Base-by-base conservation (phyloP, 2,797 vertebrate genomes). In the Dallia pectoralis region DNA sequence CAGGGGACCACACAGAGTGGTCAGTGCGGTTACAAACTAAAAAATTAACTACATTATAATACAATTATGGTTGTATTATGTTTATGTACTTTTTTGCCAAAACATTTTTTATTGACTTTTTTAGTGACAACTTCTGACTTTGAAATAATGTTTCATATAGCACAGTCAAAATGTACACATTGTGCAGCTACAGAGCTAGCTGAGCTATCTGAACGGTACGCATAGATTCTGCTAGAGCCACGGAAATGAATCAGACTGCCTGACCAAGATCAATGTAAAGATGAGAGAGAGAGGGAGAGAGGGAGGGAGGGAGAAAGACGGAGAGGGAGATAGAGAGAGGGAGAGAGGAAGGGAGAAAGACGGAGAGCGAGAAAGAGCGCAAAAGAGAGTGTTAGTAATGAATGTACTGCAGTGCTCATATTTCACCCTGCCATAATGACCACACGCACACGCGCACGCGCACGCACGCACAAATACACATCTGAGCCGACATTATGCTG, bases 321-420 rank as follows among this genome's bases (percentile, higher is more conserved):
- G 22, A 65, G 29, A 40, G n/a, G 44, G 8, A 36, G 25, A 32
- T 27, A 30, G 18, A 53, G 71, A 51, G 44, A 65, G 71, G 51
- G 48, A 65, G 29, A 12, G 32, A 27, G 33, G 18, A n/a, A 44
- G 9, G 3, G 65, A 22, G 3, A 25, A 12, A 22, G 36, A 30
- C 2, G 44, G 36, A 0, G 36, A n/a, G 19, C 22, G 25, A 16
- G n/a, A 69, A 40, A 40, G 18, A 40, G 33, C 18, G 25, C 44
- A 51, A 32, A 18, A 61, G 65, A 47, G 51, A 29, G n/a, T 65
- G 74, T 74, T 82, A 77, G 53, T 70, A 67, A 82, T 75, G 73
- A 75, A 77, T 67, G 76, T 53, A 76, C 75, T 84, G 84, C 85
- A 81, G 80, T 77, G 77, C 75, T 82, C 81, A 84, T 86, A 87